Evolutionary conservation across 1,140 invertebrate species (phyloP).

Genomic region (Babylonia areolata): DNA sequence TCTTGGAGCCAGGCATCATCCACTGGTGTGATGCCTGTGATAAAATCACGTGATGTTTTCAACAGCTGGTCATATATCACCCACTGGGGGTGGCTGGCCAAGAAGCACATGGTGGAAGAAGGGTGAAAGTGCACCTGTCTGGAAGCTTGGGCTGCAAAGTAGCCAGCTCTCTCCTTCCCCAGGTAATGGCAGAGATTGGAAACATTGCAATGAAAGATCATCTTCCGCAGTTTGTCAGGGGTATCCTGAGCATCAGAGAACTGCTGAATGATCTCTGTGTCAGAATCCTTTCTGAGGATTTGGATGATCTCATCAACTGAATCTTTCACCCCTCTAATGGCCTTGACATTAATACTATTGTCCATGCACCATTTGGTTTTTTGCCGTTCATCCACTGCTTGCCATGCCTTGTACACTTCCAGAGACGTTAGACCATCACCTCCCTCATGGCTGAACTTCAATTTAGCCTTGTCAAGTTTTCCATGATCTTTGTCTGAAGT

Average conservation of each 20-base stretch:
- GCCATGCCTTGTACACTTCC: slow-evolving; percentile 86
- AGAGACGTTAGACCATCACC: slow-evolving; percentile 95
- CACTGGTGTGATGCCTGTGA: slow-evolving; percentile 61
- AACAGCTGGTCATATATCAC: slow-evolving; percentile 57
- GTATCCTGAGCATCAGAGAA: slow-evolving; percentile 47
- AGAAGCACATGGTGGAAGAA: slow-evolving; percentile 53
- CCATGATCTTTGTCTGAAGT: slow-evolving; percentile 80
- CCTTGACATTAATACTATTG: slow-evolving; percentile 67
- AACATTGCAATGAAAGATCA: slow-evolving; percentile 52
- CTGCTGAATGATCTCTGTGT: slow-evolving; percentile 43
- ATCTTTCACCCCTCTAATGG: slow-evolving; percentile 60
- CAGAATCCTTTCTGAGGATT: slow-evolving; percentile 58
- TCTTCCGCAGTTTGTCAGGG: slow-evolving; percentile 43
- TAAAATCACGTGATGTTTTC: slow-evolving; percentile 65
- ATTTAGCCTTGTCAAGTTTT: slow-evolving; percentile 81
- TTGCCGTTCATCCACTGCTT: slow-evolving; percentile 50
- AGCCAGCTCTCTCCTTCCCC: slow-evolving; percentile 64
- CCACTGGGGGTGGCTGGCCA: slow-evolving; percentile 34
- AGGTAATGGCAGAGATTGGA: slow-evolving; percentile 58
- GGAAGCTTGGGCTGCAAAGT: slow-evolving; percentile 47
- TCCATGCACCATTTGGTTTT: slow-evolving; percentile 63
- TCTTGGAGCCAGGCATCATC: slow-evolving; percentile 48
- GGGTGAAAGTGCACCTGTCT: slow-evolving; percentile 63
- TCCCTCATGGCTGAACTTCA: slow-evolving; percentile 82
- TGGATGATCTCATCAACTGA: slow-evolving; percentile 55